These are phyloP conservation scores for Semotilus atromaculatus DNA, from an alignment of 2,797 vertebrate species.

Conservation along the genomic window DNA sequence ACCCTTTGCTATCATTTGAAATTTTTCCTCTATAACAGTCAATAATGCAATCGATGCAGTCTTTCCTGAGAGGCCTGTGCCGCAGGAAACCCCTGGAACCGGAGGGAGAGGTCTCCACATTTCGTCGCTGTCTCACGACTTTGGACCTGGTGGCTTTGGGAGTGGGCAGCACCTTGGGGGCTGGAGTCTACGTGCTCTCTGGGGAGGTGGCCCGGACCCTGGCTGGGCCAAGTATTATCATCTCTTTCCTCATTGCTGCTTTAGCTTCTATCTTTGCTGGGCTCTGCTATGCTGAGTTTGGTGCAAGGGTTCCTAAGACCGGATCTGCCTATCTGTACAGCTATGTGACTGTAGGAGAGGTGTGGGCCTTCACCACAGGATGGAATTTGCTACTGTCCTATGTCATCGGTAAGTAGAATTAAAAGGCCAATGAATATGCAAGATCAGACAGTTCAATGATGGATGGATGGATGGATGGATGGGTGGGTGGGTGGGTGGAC, in stretches of 20 bases:
- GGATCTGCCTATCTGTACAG: conserved; percentile 91
- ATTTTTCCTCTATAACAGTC: conserved; percentile 10
- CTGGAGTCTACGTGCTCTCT: conserved; percentile 85
- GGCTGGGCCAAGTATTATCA: conserved; percentile 84
- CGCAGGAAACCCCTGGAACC: conserved; percentile 79
- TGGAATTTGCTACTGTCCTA: conserved; percentile 92
- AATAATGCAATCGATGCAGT: conserved; percentile 65
- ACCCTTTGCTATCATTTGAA: neutral
- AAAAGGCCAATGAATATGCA: neutral
- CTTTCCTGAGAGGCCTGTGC: conserved; percentile 71
- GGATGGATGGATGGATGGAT: fast-evolving
- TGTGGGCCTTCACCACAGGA: conserved; percentile 86
- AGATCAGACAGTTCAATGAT: too few relatives aligned
- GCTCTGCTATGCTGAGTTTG: conserved; percentile 86
- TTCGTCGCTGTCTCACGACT: conserved; percentile 82
- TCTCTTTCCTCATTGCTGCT: conserved; percentile 88
- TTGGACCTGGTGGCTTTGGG: conserved; percentile 84
- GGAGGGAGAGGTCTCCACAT: conserved; percentile 74
- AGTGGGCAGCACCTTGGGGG: conserved; percentile 83
- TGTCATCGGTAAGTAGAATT: conserved; percentile 77
- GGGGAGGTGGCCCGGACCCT: conserved; percentile 85
- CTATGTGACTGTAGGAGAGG: conserved; percentile 87
- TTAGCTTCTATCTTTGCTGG: conserved; percentile 85
- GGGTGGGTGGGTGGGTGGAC: fast-evolving
- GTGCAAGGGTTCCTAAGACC: conserved; percentile 83